A percentile compares a stretch with the other conserved stretches of the same genome.
phyloP scores from a whole-genome alignment of 2,888 invertebrate species.

The Polydrusus cervinus region DNA sequence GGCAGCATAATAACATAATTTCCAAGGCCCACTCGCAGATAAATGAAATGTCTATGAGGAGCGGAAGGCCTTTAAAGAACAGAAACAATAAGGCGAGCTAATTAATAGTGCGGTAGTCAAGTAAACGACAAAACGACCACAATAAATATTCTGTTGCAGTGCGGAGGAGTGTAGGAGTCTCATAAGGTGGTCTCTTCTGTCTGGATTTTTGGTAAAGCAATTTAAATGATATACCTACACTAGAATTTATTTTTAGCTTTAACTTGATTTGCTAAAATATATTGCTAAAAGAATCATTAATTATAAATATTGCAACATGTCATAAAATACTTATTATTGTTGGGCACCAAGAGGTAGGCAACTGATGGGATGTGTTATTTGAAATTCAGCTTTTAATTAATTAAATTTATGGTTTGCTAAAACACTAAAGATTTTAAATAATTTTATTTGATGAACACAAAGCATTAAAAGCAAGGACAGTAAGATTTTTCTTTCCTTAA shows the following conservation, averaged over 20 bases:
- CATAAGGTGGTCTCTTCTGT: slow-evolving; percentile 4
- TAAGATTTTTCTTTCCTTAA: no score
- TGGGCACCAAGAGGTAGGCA: no score
- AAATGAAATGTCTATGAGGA: slow-evolving; percentile 40
- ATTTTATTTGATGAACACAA: no score
- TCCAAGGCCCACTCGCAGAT: slow-evolving; percentile 30
- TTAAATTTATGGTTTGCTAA: no score
- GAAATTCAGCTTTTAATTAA: no score
- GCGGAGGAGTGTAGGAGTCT: slow-evolving; percentile 53
- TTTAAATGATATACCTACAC: not conserved
- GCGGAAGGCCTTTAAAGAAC: slow-evolving; percentile 30
- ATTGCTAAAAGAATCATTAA: no score
- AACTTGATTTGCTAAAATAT: not conserved
- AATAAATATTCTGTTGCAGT: slow-evolving; percentile 56
- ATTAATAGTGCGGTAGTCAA: slow-evolving; percentile 57
- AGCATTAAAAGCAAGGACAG: no score
- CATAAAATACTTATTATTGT: no score
- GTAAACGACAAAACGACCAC: slow-evolving; percentile 56
- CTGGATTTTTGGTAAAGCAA: not conserved
- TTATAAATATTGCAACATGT: no score
- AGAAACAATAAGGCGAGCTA: slow-evolving; percentile 44
- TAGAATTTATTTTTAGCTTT: not conserved
- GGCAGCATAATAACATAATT: slow-evolving; percentile 42
- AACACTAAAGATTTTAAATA: no score
- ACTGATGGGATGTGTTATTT: no score